Base-by-base conservation (phyloP, 2,797 vertebrate species). In the Luscinia luscinia region DNA sequence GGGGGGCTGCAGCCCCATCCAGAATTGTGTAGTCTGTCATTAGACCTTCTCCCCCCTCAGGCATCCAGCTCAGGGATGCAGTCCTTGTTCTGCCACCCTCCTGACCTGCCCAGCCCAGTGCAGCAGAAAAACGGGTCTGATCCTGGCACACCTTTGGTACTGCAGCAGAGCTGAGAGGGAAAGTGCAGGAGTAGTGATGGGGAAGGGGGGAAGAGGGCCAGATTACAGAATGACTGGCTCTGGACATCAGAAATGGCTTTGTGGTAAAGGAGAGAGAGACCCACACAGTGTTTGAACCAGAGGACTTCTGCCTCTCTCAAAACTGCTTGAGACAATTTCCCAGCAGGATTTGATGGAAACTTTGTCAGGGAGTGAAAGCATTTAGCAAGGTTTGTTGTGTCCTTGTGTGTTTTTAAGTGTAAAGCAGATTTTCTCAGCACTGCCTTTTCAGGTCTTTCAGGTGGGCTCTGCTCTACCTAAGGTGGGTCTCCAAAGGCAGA, bases 201-300 rank as follows among this genome's bases (percentile, higher is more conserved):
- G 30, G 20, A 59, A 24, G 9, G 26, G 6, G 61, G 12, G 10
- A 45, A 67, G 27, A 38, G 14, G 27, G 24, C 17, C 8, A 32
- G 20, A 24, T 11, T 8, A 9, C 0, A 2, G 55, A 62, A 21
- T 3, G 2, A 6, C 15, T 22, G 0, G 15, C 21, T 77, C 24
- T 27, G 5, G 9, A 7, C 7, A 3, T 20, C 46, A 48, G 46
- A 48, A 51, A 9, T 9, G 36, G 16, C 15, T 61, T 49, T 16
- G 16, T 13, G 40, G 46, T 28, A 16, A 41, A 61, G 11, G 13
- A n/a, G 18, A 58, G 52, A 73, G 43, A 34, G 32, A 63, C 15
- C 28, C 19, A 26, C 3, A 1, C 0, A 1, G 36, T 10, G 51
- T 40, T 74, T 36, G 74, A 73, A 67, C 43, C 8, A 32, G 46